Base-by-base conservation (phyloP, 2,797 vertebrate species). In the Pseudomugil tenellus region DNA sequence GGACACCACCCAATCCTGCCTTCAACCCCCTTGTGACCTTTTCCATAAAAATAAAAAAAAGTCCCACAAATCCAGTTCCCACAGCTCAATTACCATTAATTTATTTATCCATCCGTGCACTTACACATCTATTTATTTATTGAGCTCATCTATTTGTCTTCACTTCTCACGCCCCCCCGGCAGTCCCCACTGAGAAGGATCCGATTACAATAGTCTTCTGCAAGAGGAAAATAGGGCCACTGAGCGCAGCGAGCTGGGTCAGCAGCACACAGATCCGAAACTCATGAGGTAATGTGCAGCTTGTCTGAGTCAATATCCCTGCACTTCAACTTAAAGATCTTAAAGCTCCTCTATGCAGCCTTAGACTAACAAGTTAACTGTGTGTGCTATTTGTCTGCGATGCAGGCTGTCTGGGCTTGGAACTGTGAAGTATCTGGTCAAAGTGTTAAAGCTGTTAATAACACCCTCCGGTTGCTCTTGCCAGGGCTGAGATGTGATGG, bases 61-160 rank as follows among this genome's bases (percentile, higher is more conserved):
- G 67, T 74, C 90, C 88, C 69, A 51, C 74, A 88, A 91, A 80
- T 89, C 86, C 78, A 86, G 90, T 94, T 94, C 92, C 93, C 94
- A 93, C 84, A 70, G 14, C 72, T 71, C 77, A 72, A 81, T 89
- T 76, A 63, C 75, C 72, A 88, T 84, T 68, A 12, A 88, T 92
- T 91, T 93, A 92, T 93, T 93, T 93, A 89, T 83, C 77, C 67
- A 1, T 77, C 77, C 64, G 41, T 81, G 83, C 85, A 80, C 81
- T 90, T 87, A 63, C 62, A 86, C 75, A 63, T 88, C 68, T 86
- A 79, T 93, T 92, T 93, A 89, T 93, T 92, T 93, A 85, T 91
- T 70, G 51, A 59, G 19, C 76, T 80, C 86, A 86, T 92, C 77
- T 74, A 77, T 89, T 86, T 79, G 75, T 63, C 83, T 81, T 78